Base-by-base conservation (phyloP, 2,797 vertebrate species). In the Etheostoma perlongum region DNA sequence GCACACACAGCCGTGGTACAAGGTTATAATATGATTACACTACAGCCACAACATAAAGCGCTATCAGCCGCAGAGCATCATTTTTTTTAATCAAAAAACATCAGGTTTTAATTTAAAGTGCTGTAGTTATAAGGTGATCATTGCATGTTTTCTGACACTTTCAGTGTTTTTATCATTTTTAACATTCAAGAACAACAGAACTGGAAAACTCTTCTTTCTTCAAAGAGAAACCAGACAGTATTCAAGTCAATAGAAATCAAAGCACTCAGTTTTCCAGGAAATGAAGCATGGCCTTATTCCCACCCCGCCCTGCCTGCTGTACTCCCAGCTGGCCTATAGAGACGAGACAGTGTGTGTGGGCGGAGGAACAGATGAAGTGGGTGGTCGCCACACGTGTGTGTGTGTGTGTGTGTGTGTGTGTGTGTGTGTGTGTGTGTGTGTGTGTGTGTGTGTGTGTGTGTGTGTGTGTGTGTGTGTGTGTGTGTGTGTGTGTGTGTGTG, bases 281-380 rank as follows among this genome's bases (percentile, higher is more conserved):
- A 79, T 78, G 67, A 87, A 88, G 85, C 83, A 48, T 85, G 75
- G 72, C 57, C 46, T 67, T 64, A 42, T 69, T 67, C 70, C 76
- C 83, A 73, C 78, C 82, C 85, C 85, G 61, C 87, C 86, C 81
- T 9, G 57, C 84, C 87, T 81, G 88, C 92, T 89, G 89, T 82
- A 86, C 85, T 65, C 82, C 87, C 89, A 90, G 87, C 87, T 91
- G 91, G 84, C 85, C 90, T 66, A 65, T 46, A 58, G 87, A 78
- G 76, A 78, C 21, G 13, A 76, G 83, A 77, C 84, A 40, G 84
- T 27, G 23, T 49, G 44, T 70, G 84, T 90, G 85, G 90, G 85
- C 19, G 75, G 88, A 74, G 81, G 77, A 89, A 68, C 88, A 91
- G 86, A 91, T 91, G 89, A 92, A 81, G 80, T 77, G 82, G 91